These are phyloP conservation scores for Tetrao urogallus DNA, from an alignment of 2,113 vertebrate species.

Conservation along the genomic window DNA sequence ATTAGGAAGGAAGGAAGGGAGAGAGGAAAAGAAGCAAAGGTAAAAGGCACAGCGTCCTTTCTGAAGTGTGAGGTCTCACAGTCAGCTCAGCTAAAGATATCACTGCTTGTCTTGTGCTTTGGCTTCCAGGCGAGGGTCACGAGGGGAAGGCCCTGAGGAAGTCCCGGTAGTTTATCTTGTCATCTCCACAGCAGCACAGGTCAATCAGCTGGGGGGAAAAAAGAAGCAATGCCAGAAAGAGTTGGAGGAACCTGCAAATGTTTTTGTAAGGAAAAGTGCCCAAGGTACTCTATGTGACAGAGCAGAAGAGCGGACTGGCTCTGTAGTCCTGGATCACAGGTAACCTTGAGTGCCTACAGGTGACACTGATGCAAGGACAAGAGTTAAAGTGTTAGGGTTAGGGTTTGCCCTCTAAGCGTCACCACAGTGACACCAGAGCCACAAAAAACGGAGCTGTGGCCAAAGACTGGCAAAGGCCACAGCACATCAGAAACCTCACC, in stretches of 20 bases:
- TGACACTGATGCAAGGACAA: background rate
- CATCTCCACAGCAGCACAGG: slow-evolving; percentile 67
- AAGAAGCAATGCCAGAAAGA: background rate
- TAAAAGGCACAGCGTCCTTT: background rate
- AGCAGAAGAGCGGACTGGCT: background rate
- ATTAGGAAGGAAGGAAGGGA: background rate
- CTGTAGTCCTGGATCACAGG: background rate
- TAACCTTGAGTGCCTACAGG: background rate
- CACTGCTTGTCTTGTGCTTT: background rate
- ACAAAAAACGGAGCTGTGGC: background rate
- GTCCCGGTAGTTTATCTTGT: slow-evolving; percentile 70
- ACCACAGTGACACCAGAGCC: background rate
- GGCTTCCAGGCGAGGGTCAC: slow-evolving; percentile 1
- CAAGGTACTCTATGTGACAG: background rate
- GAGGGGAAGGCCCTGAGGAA: slow-evolving; percentile 74
- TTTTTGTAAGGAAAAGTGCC: background rate
- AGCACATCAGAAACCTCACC: background rate
- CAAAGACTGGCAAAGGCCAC: background rate
- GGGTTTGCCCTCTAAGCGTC: background rate
- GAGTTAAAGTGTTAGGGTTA: background rate
- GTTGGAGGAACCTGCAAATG: background rate
- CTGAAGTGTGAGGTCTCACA: background rate
- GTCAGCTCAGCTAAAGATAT: background rate
- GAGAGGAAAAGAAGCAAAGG: background rate
- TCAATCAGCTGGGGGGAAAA: slow-evolving; percentile 71